A percentile compares a stretch with the other conserved stretches of the same genome.
Evolutionary conservation across 2,797 vertebrate genomes (phyloP).

Genomic region (Mormyrus proboscirostris): DNA sequence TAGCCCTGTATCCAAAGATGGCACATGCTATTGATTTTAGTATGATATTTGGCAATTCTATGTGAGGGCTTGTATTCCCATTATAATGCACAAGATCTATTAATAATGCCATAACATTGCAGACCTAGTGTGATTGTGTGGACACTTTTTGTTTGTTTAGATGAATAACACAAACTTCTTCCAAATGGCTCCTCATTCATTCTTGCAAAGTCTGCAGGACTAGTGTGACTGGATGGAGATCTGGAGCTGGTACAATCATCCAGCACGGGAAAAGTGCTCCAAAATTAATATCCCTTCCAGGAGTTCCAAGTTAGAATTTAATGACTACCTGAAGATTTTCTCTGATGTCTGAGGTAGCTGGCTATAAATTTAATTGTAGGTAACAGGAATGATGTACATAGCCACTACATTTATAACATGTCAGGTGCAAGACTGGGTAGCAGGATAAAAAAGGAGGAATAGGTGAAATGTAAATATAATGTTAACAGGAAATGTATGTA

Average conservation of each 20-base stretch:
- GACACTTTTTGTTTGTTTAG: background rate
- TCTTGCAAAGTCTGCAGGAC: background rate
- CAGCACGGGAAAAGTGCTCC: background rate
- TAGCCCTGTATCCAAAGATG: background rate
- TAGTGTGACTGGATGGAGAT: background rate
- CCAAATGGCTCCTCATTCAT: background rate
- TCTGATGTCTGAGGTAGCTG: background rate
- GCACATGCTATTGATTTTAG: background rate
- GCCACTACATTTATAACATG: background rate
- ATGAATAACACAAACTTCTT: background rate
- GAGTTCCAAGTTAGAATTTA: background rate
- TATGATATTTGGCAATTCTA: background rate
- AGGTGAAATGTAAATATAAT: background rate
- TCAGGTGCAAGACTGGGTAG: background rate
- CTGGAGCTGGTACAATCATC: background rate
- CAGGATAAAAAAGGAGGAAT: background rate
- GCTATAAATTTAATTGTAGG: background rate
- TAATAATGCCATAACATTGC: background rate
- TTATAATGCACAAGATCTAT: background rate
- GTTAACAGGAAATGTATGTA: background rate
- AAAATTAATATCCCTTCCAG: background rate
- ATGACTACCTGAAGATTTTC: background rate
- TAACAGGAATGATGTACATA: background rate
- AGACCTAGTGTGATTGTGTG: background rate
- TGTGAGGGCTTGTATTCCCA: background rate